These are phyloP conservation scores for Perca fluviatilis DNA, from an alignment of 2,113 vertebrate genomes.

Conservation along the genomic window DNA sequence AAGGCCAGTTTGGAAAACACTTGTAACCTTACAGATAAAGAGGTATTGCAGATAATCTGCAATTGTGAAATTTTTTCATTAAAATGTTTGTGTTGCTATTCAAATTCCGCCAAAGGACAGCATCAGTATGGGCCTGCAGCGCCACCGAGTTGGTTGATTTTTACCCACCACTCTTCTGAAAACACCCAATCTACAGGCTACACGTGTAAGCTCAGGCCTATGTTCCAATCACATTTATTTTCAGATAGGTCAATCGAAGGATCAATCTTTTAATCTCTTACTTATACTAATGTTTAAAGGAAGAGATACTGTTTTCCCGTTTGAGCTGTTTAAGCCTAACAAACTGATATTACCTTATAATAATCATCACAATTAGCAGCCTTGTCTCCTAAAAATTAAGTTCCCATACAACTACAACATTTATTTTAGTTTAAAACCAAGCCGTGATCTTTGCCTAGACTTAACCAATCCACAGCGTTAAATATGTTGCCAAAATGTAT, in stretches of 20 bases:
- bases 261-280: neutral
- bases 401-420: no score
- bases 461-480: no score
- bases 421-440: no score
- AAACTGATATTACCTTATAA: neutral
- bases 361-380: neutral
- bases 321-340: neutral
- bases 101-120: constrained; percentile 47
- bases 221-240: constrained; percentile 5
- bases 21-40: constrained; percentile 86
- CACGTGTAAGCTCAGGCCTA: neutral
- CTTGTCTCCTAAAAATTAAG: no score
- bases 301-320: neutral
- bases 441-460: no score
- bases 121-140: constrained; percentile 39
- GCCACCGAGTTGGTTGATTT: constrained; percentile 38
- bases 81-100: constrained; percentile 68
- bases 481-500: no score
- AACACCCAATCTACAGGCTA: constrained; percentile 7
- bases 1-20: constrained; percentile 90
- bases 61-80: constrained; percentile 63
- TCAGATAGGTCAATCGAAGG: constrained; percentile 1
- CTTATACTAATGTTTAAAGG: neutral
- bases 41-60: constrained; percentile 63
- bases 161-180: constrained; percentile 11